These are phyloP conservation scores for Australoheros scitulus DNA, from an alignment of 2,113 vertebrate species.

Conservation along the genomic window DNA sequence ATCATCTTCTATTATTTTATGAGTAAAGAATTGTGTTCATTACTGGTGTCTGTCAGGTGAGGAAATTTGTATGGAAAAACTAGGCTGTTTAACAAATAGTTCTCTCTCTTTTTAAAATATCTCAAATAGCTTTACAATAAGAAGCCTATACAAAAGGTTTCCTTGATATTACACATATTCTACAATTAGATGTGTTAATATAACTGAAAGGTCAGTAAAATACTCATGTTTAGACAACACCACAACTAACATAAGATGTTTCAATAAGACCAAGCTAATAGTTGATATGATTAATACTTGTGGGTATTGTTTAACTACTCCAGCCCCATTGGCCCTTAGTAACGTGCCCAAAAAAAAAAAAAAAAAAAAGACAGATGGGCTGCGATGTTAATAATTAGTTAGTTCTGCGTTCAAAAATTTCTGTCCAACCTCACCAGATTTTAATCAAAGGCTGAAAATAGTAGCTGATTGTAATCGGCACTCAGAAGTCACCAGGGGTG, in stretches of 20 bases:
- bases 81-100: constrained; percentile 20
- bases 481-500: constrained; percentile 81
- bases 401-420: constrained; percentile 68
- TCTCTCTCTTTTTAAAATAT: background rate
- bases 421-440: constrained; percentile 79
- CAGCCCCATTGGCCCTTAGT: constrained; percentile 56
- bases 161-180: constrained; percentile 11
- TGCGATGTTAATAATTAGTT: constrained; percentile 78
- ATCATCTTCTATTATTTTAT: constrained; percentile 57
- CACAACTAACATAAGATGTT: constrained; percentile 41
- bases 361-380: constrained; percentile 39
- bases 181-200: background rate
- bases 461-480: constrained; percentile 82
- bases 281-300: constrained; percentile 73
- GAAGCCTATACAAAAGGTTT: constrained; percentile 19
- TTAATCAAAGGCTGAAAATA: constrained; percentile 84
- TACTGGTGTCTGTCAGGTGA: constrained; percentile 28
- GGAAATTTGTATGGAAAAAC: constrained; percentile 1
- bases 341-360: constrained; percentile 45
- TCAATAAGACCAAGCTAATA: constrained; percentile 67
- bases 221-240: constrained; percentile 26
- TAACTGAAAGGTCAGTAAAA: constrained; percentile 47
- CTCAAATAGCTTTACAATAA: background rate
- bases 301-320: constrained; percentile 73
- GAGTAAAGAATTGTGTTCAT: constrained; percentile 42